A percentile compares a stretch with the other conserved stretches of the same genome.
These are phyloP conservation scores for Monomorium pharaonis DNA, from an alignment of 1,140 invertebrate genomes.

Conservation along the genomic window DNA sequence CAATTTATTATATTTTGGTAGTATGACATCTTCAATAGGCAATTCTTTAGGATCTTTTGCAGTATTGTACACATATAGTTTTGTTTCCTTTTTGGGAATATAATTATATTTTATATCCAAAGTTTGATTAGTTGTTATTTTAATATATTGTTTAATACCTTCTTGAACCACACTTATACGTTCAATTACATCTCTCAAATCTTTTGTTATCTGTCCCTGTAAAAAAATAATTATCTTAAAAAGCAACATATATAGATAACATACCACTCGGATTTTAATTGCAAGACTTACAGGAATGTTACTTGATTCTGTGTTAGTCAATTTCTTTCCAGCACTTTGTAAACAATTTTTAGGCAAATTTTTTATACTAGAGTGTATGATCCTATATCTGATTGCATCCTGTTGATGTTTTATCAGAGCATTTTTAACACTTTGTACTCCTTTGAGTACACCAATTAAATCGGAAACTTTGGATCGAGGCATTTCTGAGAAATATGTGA, in stretches of 20 bases:
- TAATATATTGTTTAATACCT: constrained; percentile 78
- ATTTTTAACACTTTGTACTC: constrained; percentile 77
- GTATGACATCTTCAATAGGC: constrained; percentile 4
- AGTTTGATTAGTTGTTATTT: constrained; percentile 71
- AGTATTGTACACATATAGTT: constrained; percentile 77
- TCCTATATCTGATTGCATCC: constrained; percentile 70
- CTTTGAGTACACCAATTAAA: constrained; percentile 78
- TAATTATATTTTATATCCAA: constrained; percentile 58
- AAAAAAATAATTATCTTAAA: background rate
- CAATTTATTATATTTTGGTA: constrained; percentile 13
- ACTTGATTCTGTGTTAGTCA: constrained; percentile 80
- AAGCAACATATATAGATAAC: background rate
- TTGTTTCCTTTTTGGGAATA: constrained; percentile 57
- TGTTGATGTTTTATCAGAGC: constrained; percentile 78
- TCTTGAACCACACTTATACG: constrained; percentile 78
- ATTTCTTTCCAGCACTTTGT: constrained; percentile 69
- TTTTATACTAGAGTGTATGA: constrained; percentile 79
- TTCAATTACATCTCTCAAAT: constrained; percentile 77
- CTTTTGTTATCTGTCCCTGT: constrained; percentile 74
- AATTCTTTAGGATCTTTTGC: constrained; percentile 82
- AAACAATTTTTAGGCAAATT: constrained; percentile 70
- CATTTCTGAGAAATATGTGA: constrained; percentile 71
- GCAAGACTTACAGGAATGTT: constrained; percentile 83
- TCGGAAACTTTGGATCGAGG: constrained; percentile 78
- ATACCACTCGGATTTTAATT: background rate